Base-by-base conservation (phyloP, 2,797 vertebrate species). In the Gorsachius magnificus region DNA sequence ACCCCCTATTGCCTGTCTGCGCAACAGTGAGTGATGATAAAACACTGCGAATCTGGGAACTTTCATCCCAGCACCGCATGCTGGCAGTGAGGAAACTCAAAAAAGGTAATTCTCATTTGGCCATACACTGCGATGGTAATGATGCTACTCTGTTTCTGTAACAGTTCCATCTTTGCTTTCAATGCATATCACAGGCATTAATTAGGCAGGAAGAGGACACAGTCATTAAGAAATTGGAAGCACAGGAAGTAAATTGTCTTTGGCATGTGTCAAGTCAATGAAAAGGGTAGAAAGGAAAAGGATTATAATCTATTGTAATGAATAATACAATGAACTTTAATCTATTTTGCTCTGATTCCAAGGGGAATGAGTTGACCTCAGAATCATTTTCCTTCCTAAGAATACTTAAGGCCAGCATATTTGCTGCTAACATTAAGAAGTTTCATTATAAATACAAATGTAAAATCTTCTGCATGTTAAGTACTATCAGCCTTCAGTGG, bases 81-180 rank as follows among this genome's bases (percentile, higher is more conserved):
- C 98, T 99, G 65, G 99, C 99, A 0, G 99, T 99, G 16, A 99
- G 99, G 93, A 99, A 99, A 78, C 99, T 99, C 63, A 99, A 99
- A 95, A 99, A 99, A 99, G 99, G 99, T 99, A 96, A 53, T 6
- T 21, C 25, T 88, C 21, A 5, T 54, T 66, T 51, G 31, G 60
- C 45, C n/a, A 6, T 14, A 21, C n/a, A 11, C 57, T 79, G 60
- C 18, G 38, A 21, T 29, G 54, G 16, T 28, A 48, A 15, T 9
- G 35, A 22, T 57, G 4, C 19, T 60, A 5, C 54, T 43, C 29
- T 43, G 3, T 25, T 70, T 35, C 77, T 51, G 17, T 6, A 33
- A 22, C 46, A 21, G 45, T 22, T 74, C 68, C 31, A 22, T 56
- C 93, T 57, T 41, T 63, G 78, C 60, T 68, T 58, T 64, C 8